Conservation (phyloP, 2,888 invertebrate genomes). For the Thecocarcelia acutangulata region DNA sequence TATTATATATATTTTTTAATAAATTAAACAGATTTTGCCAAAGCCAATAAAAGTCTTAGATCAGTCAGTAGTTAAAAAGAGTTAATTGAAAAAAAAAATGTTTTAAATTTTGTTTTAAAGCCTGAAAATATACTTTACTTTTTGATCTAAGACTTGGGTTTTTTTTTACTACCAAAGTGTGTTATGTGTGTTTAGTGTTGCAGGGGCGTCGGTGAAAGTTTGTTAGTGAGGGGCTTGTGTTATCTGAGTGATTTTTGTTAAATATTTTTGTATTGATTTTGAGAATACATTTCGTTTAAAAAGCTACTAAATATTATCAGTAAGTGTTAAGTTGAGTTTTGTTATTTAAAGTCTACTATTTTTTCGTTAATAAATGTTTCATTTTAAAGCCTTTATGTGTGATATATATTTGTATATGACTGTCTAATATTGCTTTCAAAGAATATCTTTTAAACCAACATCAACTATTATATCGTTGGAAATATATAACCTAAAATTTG, state of each 20-base stretch:
- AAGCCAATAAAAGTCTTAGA: conserved; percentile 33
- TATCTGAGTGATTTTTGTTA: conserved; percentile 25
- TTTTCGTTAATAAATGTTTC: conserved; percentile 59
- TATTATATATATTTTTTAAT: conserved; percentile 59
- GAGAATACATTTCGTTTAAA: conserved; percentile 50
- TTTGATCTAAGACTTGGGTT: conserved; percentile 29
- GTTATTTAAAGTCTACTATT: conserved; percentile 51
- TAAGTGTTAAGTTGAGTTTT: conserved; percentile 21
- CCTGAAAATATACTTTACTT: conserved; percentile 18
- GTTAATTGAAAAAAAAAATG: not conserved
- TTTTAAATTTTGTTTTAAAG: not conserved
- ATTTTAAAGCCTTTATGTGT: conserved; percentile 61
- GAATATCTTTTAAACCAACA: too few species aligned
- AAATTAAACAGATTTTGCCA: conserved; percentile 18
- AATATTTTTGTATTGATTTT: conserved; percentile 35
- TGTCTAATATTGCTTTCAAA: too few species aligned
- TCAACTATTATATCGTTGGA: too few species aligned
- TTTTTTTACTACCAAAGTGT: not conserved
- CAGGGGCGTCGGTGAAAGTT: not conserved
- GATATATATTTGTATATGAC: conserved; percentile 44
- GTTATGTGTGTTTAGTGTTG: conserved; percentile 2
- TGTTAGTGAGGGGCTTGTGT: conserved; percentile 8
- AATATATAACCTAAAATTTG: too few species aligned
- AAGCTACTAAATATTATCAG: conserved; percentile 53
- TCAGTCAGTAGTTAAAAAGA: not conserved